These are phyloP conservation scores for Drosophila kurseongensis DNA, from an alignment of 1,140 invertebrate species.

Conservation along the genomic window DNA sequence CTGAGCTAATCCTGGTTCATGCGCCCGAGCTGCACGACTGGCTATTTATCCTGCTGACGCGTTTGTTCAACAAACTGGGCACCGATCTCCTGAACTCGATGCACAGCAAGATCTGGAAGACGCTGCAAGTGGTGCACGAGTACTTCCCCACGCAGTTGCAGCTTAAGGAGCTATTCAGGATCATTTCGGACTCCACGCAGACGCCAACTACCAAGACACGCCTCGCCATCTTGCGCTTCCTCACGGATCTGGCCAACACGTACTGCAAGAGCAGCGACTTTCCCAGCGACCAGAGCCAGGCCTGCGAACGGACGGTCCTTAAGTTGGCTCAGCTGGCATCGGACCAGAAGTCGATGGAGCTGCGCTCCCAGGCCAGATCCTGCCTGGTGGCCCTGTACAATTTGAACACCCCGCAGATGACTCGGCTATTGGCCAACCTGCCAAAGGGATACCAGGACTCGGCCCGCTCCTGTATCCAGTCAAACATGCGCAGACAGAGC, in stretches of 20 bases:
- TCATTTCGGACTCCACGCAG: constrained; percentile 95
- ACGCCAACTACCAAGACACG: constrained; percentile 95
- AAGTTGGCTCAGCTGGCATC: constrained; percentile 88
- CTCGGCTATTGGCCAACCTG: constrained; percentile 92
- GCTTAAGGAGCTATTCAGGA: constrained; percentile 88
- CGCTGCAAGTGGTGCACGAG: constrained; percentile 93
- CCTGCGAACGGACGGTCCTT: constrained; percentile 87
- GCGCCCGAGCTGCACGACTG: constrained; percentile 94
- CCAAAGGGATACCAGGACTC: constrained; percentile 93
- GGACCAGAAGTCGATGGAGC: constrained; percentile 91
- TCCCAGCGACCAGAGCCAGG: constrained; percentile 84
- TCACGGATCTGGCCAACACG: constrained; percentile 88
- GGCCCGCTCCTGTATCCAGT: constrained; percentile 93
- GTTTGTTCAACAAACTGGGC: constrained; percentile 94
- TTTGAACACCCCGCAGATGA: constrained; percentile 92
- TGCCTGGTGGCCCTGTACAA: constrained; percentile 95
- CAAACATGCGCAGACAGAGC: constrained; percentile 89
- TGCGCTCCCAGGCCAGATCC: constrained; percentile 91
- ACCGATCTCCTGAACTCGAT: constrained; percentile 95
- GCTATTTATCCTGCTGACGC: constrained; percentile 93
- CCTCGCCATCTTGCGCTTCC: constrained; percentile 90
- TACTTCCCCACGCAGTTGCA: constrained; percentile 88
- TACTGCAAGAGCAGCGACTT: constrained; percentile 86
- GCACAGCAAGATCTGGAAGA: constrained; percentile 94
- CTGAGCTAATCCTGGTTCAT: constrained; percentile 94